Evolutionary conservation across 2,888 invertebrate species (phyloP).

Genomic region (Copidosoma aretas): DNA sequence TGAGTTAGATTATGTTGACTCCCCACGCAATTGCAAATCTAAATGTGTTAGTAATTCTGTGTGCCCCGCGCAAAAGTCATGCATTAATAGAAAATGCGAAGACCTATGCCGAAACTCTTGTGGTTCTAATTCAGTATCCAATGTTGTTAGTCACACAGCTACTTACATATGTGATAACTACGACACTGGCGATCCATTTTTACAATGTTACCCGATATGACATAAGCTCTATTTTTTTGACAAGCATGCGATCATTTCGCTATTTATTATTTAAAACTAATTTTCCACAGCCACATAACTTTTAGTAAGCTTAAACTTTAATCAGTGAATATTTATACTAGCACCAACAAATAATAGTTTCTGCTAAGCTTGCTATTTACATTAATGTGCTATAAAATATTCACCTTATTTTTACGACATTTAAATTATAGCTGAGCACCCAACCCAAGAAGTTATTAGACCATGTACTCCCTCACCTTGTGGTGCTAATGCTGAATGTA

Average conservation of each 20-base stretch:
- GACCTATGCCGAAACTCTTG: slow-evolving; percentile 80
- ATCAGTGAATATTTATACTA: too few species aligned
- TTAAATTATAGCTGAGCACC: slow-evolving; percentile 41
- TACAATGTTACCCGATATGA: slow-evolving; percentile 53
- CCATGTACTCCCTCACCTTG: slow-evolving; percentile 83
- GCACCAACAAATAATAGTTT: background rate
- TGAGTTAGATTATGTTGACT: slow-evolving; percentile 71
- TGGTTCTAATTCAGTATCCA: slow-evolving; percentile 70
- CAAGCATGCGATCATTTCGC: background rate
- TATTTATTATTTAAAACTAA: background rate
- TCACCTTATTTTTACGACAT: background rate
- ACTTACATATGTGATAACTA: slow-evolving; percentile 75
- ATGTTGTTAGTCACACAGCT: slow-evolving; percentile 76
- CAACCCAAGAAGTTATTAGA: slow-evolving; percentile 44
- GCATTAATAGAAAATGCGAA: slow-evolving; percentile 70
- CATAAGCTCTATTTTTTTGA: slow-evolving; percentile 18
- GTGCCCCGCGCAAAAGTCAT: slow-evolving; percentile 69
- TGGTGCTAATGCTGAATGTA: slow-evolving; percentile 82
- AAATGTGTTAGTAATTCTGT: slow-evolving; percentile 77
- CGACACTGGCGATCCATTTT: slow-evolving; percentile 79
- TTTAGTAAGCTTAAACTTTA: too few species aligned
- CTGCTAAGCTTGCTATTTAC: slow-evolving; percentile 9
- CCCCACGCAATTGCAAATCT: slow-evolving; percentile 78
- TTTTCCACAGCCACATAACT: background rate
- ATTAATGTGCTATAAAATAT: slow-evolving; percentile 20